These are phyloP conservation scores for Acrocyrtus sp. DNA, from an alignment of 2,888 invertebrate species.

Conservation along the genomic window DNA sequence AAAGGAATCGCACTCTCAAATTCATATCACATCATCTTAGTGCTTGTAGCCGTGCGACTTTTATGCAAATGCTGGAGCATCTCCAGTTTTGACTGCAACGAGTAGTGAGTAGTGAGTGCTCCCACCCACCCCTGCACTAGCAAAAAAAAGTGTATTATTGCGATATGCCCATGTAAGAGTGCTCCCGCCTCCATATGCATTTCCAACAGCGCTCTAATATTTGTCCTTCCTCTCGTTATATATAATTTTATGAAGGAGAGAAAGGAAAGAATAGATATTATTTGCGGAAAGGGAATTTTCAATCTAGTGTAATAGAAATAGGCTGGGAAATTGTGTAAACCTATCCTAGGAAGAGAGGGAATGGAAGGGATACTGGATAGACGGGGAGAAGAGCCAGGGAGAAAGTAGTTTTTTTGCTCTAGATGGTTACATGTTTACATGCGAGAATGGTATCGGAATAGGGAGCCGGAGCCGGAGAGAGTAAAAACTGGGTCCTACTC, in stretches of 20 bases:
- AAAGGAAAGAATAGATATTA: background rate
- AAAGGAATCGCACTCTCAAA: constrained; percentile 27
- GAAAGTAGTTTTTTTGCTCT: background rate
- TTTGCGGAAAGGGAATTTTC: background rate
- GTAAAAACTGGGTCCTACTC: constrained; percentile 10
- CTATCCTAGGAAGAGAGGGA: constrained; percentile 24
- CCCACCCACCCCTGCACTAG: background rate
- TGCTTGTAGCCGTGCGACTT: background rate
- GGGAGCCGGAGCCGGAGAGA: background rate
- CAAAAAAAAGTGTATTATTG: background rate
- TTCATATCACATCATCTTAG: constrained; percentile 31
- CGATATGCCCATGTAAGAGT: background rate
- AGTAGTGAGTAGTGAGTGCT: background rate
- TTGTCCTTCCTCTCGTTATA: background rate
- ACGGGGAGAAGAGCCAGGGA: constrained; percentile 6
- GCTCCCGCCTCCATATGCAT: background rate
- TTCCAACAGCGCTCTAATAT: background rate
- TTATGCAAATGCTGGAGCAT: background rate
- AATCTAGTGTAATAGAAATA: constrained; percentile 5
- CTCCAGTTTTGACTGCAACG: background rate
- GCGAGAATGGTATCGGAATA: background rate
- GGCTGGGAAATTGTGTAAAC: constrained; percentile 38
- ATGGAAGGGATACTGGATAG: background rate
- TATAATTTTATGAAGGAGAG: background rate
- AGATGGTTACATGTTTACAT: background rate